These are phyloP conservation scores for Drosophila rubida DNA, from an alignment of 2,888 invertebrate genomes.

Conservation along the genomic window DNA sequence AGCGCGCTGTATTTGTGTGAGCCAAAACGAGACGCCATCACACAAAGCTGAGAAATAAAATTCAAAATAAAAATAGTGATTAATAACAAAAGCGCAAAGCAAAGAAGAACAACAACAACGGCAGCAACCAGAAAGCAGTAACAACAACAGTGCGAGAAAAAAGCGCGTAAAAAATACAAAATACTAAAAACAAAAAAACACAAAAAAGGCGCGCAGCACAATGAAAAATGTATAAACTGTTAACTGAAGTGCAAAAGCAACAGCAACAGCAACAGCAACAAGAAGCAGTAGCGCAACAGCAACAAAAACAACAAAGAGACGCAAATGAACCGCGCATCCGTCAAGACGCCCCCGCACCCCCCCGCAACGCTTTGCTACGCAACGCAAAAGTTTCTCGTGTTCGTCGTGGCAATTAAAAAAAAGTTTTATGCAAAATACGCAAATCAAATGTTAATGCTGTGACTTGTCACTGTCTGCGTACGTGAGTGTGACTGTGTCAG, in stretches of 20 bases:
- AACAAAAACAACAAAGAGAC: no score
- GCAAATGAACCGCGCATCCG: constrained; percentile 54
- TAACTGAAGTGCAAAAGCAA: constrained; percentile 56
- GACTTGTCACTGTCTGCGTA: constrained; percentile 17
- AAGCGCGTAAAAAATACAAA: constrained; percentile 50
- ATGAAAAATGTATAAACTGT: constrained; percentile 65
- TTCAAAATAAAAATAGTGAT: constrained; percentile 80
- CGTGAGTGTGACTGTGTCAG: constrained; percentile 8
- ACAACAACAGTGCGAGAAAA: constrained; percentile 35
- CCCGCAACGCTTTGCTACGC: constrained; percentile 50
- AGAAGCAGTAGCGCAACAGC: constrained; percentile 17
- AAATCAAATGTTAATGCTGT: constrained; percentile 58
- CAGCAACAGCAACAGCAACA: constrained; percentile 10
- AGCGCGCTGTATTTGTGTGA: constrained; percentile 42
- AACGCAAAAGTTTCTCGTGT: constrained; percentile 46
- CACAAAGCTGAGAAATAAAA: constrained; percentile 71
- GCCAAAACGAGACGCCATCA: constrained; percentile 75
- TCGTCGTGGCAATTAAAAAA: constrained; percentile 71
- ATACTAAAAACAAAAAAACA: constrained; percentile 29
- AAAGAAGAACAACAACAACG: constrained; percentile 46
- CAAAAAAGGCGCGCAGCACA: constrained; percentile 51
- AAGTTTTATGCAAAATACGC: constrained; percentile 58
- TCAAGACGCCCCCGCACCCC: constrained; percentile 40
- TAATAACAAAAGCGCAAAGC: constrained; percentile 64
- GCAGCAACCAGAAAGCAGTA: constrained; percentile 17